A percentile compares a stretch with the other conserved stretches of the same genome.
Conservation (phyloP, 2,113 vertebrate genomes). For the Lasiurus borealis region DNA sequence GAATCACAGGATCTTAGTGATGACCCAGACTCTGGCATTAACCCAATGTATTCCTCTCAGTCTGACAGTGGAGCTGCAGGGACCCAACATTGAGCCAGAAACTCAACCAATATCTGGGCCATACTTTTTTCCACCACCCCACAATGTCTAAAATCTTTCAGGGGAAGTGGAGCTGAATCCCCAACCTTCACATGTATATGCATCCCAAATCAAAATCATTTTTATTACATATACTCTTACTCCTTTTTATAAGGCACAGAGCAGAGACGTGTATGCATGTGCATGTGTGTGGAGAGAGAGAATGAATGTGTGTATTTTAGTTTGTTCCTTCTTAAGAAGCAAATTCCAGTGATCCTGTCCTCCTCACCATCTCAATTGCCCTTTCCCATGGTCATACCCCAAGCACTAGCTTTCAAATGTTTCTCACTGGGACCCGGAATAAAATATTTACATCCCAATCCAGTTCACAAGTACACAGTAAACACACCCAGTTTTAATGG, state of each 20-base stretch:
- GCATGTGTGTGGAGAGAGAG: not conserved
- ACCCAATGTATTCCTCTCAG: not conserved
- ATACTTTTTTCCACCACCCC: not conserved
- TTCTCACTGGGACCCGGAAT: constrained; percentile 24
- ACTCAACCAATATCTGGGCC: not conserved
- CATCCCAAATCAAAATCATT: not conserved
- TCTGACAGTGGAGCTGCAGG: not conserved
- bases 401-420: constrained; percentile 39
- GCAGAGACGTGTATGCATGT: not conserved
- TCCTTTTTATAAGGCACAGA: not conserved
- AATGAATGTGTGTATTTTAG: not conserved
- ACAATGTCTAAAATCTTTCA: not conserved
- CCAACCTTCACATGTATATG: not conserved
- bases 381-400: not conserved
- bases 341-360: not conserved
- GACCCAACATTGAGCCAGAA: not conserved
- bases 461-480: constrained; percentile 34
- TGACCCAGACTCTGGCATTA: not conserved
- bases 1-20: not conserved
- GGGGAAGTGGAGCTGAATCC: not conserved
- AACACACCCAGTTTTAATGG: constrained; percentile 36
- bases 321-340: not conserved
- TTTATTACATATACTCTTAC: not conserved
- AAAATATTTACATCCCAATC: constrained; percentile 54
- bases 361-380: not conserved